Base-by-base conservation (phyloP, 2,113 vertebrate species). In the Silurus meridionalis region DNA sequence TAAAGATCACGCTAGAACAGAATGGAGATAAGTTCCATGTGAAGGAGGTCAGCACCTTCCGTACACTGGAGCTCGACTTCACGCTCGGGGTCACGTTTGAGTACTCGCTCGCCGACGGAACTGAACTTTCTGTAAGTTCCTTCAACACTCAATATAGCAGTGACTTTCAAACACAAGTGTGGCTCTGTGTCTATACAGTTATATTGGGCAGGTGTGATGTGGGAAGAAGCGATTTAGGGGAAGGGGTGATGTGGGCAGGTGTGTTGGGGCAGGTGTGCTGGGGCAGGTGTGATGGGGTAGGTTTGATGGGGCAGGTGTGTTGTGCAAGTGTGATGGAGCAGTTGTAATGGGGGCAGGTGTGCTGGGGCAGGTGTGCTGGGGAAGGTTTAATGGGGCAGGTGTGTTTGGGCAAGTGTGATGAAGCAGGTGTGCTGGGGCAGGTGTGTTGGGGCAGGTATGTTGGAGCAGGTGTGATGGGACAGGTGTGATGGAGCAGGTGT, bases 91-190 rank as follows among this genome's bases (percentile, higher is more conserved):
- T 95, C 83, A 86, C 0, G 64, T 99, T 99, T 88, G 93, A 95
- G 0, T 98, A 98, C 91, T 94, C 92, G 67, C 91, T 99, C 50
- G 96, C 97, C 28, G 97, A 99, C 21, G 97, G 97, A 83, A 99
- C 97, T 14, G 96, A 97, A 78, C 79, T 99, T 85, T 85, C 15
- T 0, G 98, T 99, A 94, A 96, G 97, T 28, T 14, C 8, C 8
- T 15, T 3, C 53, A 3, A 61, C 55, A 52, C 0, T 23, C 19
- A 19, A 8, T 46, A 23, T 21, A 48, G 5, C 5, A 48, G 17
- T 74, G 17, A 74, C 37, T 6, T 52, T 48, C 10, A 72, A 8
- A 19, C 6, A 19, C 15, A 1, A 72, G 69, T 46, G 50, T 6
- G 37, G 6, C 8, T 19, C 69, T 72, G 37, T 21, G 21, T 6